Percentiles rank a stretch among this genome's conserved stretches.
Conservation (phyloP, 2,888 invertebrate species). For the Smittia aterrima region DNA sequence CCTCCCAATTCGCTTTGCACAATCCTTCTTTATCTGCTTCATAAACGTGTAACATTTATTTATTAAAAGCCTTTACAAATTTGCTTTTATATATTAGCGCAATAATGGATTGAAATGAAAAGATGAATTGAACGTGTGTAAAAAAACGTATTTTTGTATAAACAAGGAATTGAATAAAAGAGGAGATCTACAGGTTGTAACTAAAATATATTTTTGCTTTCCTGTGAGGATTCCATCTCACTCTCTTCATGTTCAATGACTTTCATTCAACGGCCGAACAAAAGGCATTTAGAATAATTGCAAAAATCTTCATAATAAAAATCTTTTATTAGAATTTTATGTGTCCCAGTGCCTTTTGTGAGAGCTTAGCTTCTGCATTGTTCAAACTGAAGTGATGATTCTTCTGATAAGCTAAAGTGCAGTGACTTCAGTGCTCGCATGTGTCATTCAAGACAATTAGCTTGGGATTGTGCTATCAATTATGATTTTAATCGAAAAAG, state of each 20-base stretch:
- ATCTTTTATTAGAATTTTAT: constrained; percentile 36
- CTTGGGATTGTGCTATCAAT: not conserved
- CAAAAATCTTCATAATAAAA: constrained; percentile 37
- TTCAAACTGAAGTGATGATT: not conserved
- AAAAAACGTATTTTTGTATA: constrained; percentile 18
- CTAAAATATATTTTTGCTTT: not conserved
- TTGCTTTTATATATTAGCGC: not conserved
- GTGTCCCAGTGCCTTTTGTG: constrained; percentile 17
- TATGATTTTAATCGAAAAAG: not conserved
- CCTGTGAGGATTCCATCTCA: not conserved
- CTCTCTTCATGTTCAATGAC: constrained; percentile 38
- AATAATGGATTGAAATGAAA: constrained; percentile 17
- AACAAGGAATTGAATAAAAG: constrained; percentile 37
- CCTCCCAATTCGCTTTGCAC: not conserved
- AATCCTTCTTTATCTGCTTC: not conserved
- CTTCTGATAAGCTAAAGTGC: not conserved
- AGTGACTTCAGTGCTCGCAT: not conserved
- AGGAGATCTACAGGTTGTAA: constrained; percentile 37
- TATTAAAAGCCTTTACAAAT: not conserved
- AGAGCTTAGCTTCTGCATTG: not conserved
- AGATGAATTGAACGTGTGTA: not conserved
- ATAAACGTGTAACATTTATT: not conserved
- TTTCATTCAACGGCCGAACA: constrained; percentile 40
- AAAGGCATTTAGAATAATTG: constrained; percentile 33
- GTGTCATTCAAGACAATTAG: not conserved